These are phyloP conservation scores for Papilio aristodemus DNA, from an alignment of 1,140 invertebrate genomes.

Conservation along the genomic window DNA sequence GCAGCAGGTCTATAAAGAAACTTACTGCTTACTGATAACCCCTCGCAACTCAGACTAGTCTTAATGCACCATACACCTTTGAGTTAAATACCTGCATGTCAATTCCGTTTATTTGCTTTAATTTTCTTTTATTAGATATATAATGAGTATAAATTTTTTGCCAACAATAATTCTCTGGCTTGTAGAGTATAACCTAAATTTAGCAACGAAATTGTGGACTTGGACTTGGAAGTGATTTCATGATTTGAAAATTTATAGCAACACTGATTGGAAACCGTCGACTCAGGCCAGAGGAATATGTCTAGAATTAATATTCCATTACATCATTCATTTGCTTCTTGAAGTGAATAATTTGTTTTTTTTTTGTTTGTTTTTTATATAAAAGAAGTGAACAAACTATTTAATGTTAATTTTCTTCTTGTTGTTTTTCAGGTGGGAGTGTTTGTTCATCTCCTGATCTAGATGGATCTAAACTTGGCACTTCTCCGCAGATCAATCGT, in stretches of 20 bases:
- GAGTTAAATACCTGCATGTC: constrained; percentile 38
- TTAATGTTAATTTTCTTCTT: constrained; percentile 19
- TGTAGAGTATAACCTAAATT: not conserved
- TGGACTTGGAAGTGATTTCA: not conserved
- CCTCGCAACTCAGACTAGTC: constrained; percentile 32
- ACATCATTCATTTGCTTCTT: constrained; percentile 26
- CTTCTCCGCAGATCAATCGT: constrained; percentile 91
- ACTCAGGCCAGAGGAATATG: constrained; percentile 25
- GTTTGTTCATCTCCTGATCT: constrained; percentile 79
- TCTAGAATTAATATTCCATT: constrained; percentile 21
- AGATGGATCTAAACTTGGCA: constrained; percentile 81
- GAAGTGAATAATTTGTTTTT: constrained; percentile 24
- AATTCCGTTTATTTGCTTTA: constrained; percentile 31
- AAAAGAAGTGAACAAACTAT: not conserved
- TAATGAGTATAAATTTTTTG: constrained; percentile 17
- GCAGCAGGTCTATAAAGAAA: constrained; percentile 63
- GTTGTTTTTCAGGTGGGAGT: constrained; percentile 70
- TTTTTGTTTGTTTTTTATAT: constrained; percentile 8
- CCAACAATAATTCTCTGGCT: constrained; percentile 28
- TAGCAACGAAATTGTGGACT: not conserved
- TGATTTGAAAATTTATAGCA: constrained; percentile 6
- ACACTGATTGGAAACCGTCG: not conserved
- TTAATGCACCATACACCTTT: constrained; percentile 38
- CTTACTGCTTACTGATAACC: constrained; percentile 38
- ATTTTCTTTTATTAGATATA: constrained; percentile 29